phyloP scores from a whole-genome alignment of 2,113 vertebrate genomes.

The Tenebrosternarchus preto region DNA sequence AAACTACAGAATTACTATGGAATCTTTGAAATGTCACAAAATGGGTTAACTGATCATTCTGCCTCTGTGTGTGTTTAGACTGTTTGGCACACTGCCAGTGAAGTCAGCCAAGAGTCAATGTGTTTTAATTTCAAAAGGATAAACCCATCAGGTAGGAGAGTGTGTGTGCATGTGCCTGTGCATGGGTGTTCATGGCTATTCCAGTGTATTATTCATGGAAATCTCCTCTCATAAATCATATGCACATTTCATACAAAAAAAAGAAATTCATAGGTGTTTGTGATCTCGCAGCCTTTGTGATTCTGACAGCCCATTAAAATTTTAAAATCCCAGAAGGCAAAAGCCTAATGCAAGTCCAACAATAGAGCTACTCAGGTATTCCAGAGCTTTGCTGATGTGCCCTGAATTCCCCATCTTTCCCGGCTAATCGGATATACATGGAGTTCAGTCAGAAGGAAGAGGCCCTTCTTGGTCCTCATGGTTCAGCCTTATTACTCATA shows the following conservation, averaged over 20 bases:
- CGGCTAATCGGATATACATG: constrained; percentile 48
- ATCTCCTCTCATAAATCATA: constrained; percentile 38
- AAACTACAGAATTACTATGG: too few species aligned
- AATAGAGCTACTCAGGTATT: constrained; percentile 45
- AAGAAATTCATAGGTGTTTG: constrained; percentile 44
- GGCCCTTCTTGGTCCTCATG: constrained; percentile 25
- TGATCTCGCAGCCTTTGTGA: constrained; percentile 43
- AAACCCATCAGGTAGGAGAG: constrained; percentile 5
- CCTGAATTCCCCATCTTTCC: constrained; percentile 32
- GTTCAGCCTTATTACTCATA: not conserved
- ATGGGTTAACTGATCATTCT: too few species aligned
- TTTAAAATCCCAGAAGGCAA: constrained; percentile 44
- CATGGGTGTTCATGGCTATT: not conserved
- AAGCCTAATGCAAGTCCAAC: constrained; percentile 15
- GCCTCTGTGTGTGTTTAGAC: too few species aligned
- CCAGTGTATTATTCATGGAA: constrained; percentile 28
- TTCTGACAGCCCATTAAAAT: constrained; percentile 57
- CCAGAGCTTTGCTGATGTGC: not conserved
- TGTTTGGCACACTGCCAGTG: not conserved
- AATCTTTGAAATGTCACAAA: too few species aligned
- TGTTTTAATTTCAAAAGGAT: constrained; percentile 4
- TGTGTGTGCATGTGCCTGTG: not conserved
- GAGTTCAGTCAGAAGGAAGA: constrained; percentile 43
- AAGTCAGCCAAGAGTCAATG: constrained; percentile 3
- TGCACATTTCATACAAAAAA: constrained; percentile 35